phyloP scores from a whole-genome alignment of 2,797 vertebrate species.

The Ptychadena robeensis region DNA sequence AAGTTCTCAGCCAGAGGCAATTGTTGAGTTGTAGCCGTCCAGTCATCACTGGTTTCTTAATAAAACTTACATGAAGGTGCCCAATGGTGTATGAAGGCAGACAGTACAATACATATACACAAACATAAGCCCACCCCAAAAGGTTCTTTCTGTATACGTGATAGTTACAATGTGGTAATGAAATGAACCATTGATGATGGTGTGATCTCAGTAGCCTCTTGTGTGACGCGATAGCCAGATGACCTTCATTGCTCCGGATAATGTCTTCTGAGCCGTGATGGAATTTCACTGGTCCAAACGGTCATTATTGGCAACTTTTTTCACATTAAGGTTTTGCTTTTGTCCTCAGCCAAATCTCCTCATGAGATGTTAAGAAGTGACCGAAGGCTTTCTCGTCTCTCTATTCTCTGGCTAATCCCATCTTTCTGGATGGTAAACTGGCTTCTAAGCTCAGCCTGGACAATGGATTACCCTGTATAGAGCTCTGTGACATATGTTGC shows the following conservation, averaged over 20 bases:
- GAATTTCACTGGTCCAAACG: conserved; percentile 69
- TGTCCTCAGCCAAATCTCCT: conserved; percentile 71
- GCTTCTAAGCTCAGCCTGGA: conserved; percentile 62
- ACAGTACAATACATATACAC: too few relatives aligned
- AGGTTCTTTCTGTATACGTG: background rate
- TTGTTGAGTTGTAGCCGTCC: too few relatives aligned
- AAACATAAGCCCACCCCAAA: background rate
- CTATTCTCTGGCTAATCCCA: conserved; percentile 69
- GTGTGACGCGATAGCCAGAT: conserved; percentile 36
- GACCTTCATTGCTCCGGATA: conserved; percentile 69
- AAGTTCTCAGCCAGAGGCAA: too few relatives aligned
- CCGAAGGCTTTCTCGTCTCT: conserved; percentile 75
- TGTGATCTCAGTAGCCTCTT: conserved; percentile 1
- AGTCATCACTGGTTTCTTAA: too few relatives aligned
- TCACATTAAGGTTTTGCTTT: conserved; percentile 73
- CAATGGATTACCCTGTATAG: conserved; percentile 12
- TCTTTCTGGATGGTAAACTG: conserved; percentile 69
- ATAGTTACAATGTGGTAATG: background rate
- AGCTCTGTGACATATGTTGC: conserved; percentile 2
- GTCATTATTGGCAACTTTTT: conserved; percentile 72
- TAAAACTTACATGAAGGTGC: too few relatives aligned
- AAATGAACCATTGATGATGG: background rate
- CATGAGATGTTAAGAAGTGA: conserved; percentile 76
- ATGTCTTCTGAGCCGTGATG: conserved; percentile 70
- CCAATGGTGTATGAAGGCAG: too few relatives aligned